Conservation (phyloP, 2,797 vertebrate genomes). For the Diceros bicornis region DNA sequence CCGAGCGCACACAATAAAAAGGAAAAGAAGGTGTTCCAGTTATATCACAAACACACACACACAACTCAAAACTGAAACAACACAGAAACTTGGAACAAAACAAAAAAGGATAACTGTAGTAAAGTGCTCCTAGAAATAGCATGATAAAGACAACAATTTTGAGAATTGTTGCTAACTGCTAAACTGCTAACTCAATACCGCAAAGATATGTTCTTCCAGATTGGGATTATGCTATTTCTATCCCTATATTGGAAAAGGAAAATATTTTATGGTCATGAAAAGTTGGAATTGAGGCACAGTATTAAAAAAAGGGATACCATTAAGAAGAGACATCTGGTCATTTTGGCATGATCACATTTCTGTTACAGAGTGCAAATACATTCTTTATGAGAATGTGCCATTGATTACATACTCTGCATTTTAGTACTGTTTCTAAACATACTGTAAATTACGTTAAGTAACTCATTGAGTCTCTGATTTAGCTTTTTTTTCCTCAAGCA, state of each 20-base stretch:
- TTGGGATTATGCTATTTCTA: neutral
- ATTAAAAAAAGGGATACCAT: conserved; percentile 1
- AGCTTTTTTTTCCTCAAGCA: conserved; percentile 19
- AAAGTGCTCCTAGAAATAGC: conserved; percentile 54
- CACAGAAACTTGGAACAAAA: neutral
- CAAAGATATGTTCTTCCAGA: neutral
- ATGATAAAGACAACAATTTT: neutral
- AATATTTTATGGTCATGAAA: conserved; percentile 59
- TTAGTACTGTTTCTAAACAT: conserved; percentile 79
- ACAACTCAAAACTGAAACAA: neutral
- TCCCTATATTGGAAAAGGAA: neutral
- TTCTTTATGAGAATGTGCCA: conserved; percentile 69
- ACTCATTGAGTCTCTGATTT: conserved; percentile 72
- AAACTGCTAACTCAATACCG: neutral
- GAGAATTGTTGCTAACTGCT: no score
- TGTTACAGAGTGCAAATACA: conserved; percentile 52
- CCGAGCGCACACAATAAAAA: neutral
- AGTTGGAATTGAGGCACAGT: conserved; percentile 18
- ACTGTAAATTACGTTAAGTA: conserved; percentile 83
- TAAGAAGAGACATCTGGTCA: conserved; percentile 77
- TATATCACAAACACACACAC: neutral
- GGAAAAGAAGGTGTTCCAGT: neutral
- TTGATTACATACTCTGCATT: conserved; percentile 71
- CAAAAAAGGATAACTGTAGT: neutral
- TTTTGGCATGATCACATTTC: conserved; percentile 64